Base-by-base conservation (phyloP, 2,113 vertebrate genomes). In the Sapayoa aenigma region DNA sequence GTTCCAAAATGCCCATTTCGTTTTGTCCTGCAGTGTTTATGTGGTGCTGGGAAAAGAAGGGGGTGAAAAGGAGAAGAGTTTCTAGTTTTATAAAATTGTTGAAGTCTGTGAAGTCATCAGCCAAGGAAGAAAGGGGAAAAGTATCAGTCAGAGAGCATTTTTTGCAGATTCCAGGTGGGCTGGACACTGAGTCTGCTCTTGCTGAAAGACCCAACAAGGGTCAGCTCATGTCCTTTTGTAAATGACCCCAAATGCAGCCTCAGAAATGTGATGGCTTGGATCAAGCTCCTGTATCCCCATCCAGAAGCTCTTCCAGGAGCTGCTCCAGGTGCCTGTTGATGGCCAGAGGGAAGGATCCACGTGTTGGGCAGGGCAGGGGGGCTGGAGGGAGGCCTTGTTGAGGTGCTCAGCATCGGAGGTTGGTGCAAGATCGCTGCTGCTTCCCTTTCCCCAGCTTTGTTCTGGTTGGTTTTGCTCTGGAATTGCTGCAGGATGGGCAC, bases 231-330 rank as follows among this genome's bases (percentile, higher is more conserved):
- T 18, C 37, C 15, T 58, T 46, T 16, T 74, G 37, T 37, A 83
- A 17, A 24, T 46, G 66, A 41, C 5, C 12, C 27, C 27, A 47
- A 37, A 37, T 9, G 44, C 63, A 60, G 52, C 11, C 75, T 39
- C n/a, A 47, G 55, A 27, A 73, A 31, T 0, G 1, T 3, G 15
- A 41, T 41, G 28, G 9, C 53, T 52, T 56, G 71, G 24, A 33
- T 50, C 22, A 2, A 14, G 25, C 18, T 13, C 4, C 0, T 2
- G 11, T 9, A 11, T 28, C 27, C 14, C 62, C 20, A 37, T 4
- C 12, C 6, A 28, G 76, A 50, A 52, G 6, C n/a, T 37, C 37
- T 33, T 60, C 47, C 23, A 39, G 37, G 39, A 49, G 58, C 35
- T 80, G 11, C 35, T 60, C 14, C 46, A 37, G n/a, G 5, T 17